Base-by-base conservation (phyloP, 1,140 invertebrate genomes). In the Lordiphosa clarofinis region DNA sequence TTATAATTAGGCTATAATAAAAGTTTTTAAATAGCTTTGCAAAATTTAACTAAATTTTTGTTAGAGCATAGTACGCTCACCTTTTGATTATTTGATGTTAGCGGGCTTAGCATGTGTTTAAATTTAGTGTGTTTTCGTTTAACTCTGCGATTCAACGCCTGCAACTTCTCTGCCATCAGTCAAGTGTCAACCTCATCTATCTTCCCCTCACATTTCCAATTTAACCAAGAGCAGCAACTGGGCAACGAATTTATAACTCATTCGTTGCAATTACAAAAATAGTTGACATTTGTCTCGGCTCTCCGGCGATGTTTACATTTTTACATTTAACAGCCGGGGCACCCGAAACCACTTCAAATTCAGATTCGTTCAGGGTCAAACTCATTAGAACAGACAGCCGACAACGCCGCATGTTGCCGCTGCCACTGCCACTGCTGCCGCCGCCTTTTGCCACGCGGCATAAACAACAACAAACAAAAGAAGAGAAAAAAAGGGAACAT, bases 351-450 rank as follows among this genome's bases (percentile, higher is more conserved):
- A 65, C 65, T 69, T 69, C 61, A 69, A 46, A 37, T 46, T 46
- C 43, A 46, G 31, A 69, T 65, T 69, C 60, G 60, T 68, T 64
- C 65, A 68, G 55, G 60, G 65, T 69, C 61, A 69, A 69, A 69
- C 64, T 68, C 60, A 68, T 68, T 64, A 68, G 60, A 59, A 55
- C 65, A 64, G 60, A 64, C 65, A 21, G 11, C n/a, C 46, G 49
- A 13, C 39, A 43, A n/a, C 47, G 37, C 48, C 21, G 64, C 60
- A 56, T 59, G 55, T 43, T 63, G 59, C 28, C 28, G 15, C 37
- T 24, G 21, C 21, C 21, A 24, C 21, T 5, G 21, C 21, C 21
- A 31, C 28, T 31, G 28, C 6, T 28, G 24, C 28, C 1, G 28
- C 28, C 28, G 28, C 24, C 31, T 46, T 28, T 46, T 46, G 65